Base-by-base conservation (phyloP, 1,140 invertebrate species). In the Grapholita molesta region DNA sequence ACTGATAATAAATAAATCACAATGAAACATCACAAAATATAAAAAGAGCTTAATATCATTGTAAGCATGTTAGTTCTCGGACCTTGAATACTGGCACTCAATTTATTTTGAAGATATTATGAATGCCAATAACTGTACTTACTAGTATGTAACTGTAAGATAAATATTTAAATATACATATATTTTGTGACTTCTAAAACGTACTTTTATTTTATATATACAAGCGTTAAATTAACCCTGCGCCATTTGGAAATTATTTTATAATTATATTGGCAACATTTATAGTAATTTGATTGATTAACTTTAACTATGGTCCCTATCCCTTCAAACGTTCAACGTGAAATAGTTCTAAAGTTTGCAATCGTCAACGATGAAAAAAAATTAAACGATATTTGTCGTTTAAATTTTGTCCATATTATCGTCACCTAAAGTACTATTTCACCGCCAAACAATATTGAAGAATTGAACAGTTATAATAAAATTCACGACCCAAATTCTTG, bases 401-500 rank as follows among this genome's bases (percentile, higher is more conserved):
- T n/a, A 30, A 30, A 30, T 3, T 3, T 30, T 30, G 28, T 3
- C 28, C 33, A 15, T 48, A 18, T n/a, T 2, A 48, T 48, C 21
- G 6, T 15, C 15, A 48, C 7, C 42, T 48, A 21, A 18, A 48
- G 42, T 18, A 48, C 42, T 18, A 48, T 48, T 48, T 48, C 42
- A 48, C 42, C 8, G 42, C 42, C 18, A 48, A 48, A 18, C 15
- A 15, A 48, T 48, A 21, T 21, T 1, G 7, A 48, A 48, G 8
- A 15, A n/a, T 48, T 18, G 8, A 0, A 42, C 15, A 3, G 15
- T 42, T 18, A 21, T 0, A 48, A 48, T 48, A 66, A 21, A 21
- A 7, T 38, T 42, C 94, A 99, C 73, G 98, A 99, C 38, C 98
- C 98, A 89, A 99, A 99, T 88, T 99, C 96, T 88, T 96, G 94